A percentile compares a stretch with the other conserved stretches of the same genome.
Evolutionary conservation across 2,888 invertebrate species (phyloP).

Genomic region (Apomyelois bistriatella): DNA sequence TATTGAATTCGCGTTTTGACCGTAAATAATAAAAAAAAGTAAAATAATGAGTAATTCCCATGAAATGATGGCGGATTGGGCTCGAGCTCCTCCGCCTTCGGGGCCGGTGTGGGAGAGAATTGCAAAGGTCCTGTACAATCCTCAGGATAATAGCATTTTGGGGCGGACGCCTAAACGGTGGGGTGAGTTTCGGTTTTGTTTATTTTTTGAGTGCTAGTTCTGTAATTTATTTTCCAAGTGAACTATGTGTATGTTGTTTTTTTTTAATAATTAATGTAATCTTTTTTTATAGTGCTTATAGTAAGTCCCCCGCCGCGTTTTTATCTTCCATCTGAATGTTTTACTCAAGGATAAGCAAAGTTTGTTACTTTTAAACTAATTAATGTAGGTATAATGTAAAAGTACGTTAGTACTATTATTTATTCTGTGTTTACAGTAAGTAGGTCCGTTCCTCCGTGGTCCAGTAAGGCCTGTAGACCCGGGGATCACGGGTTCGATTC

Average conservation of each 20-base stretch:
- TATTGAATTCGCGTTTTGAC: not conserved
- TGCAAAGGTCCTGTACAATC: constrained; percentile 53
- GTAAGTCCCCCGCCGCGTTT: too few species aligned
- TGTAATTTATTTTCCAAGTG: not conserved
- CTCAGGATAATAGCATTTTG: constrained; percentile 60
- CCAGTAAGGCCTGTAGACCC: too few species aligned
- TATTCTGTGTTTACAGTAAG: too few species aligned
- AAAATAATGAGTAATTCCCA: constrained; percentile 28
- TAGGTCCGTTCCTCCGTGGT: too few species aligned
- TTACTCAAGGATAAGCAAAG: too few species aligned
- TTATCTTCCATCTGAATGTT: too few species aligned
- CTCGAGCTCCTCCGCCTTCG: constrained; percentile 51
- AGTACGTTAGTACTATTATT: too few species aligned
- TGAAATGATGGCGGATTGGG: constrained; percentile 60
- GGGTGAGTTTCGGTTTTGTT: constrained; percentile 49
- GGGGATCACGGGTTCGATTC: too few species aligned
- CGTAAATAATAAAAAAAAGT: not conserved
- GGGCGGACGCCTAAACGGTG: constrained; percentile 68
- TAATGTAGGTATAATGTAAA: too few species aligned
- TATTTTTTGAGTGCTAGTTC: not conserved
- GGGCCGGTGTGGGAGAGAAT: constrained; percentile 44
- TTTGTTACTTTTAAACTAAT: too few species aligned
- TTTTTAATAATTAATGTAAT: not conserved
- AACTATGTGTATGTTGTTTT: not conserved
- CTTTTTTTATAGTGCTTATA: too few species aligned